phyloP scores from a whole-genome alignment of 2,888 invertebrate species.

The Stenoptilia bipunctidactyla region DNA sequence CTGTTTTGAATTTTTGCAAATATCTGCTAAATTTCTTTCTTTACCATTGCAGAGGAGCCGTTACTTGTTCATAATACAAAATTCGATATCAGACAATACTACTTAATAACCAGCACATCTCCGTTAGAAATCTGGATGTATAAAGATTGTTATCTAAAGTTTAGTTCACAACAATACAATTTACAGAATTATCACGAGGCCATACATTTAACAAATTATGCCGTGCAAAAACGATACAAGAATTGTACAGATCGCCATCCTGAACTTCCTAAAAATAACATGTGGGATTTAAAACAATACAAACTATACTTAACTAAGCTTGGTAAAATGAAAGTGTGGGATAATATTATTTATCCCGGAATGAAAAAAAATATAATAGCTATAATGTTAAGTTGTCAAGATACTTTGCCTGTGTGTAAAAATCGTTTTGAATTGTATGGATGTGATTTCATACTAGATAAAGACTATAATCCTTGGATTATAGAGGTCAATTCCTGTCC shows the following conservation, averaged over 20 bases:
- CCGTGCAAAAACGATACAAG: conserved; percentile 84
- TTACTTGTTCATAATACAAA: conserved; percentile 86
- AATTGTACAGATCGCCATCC: conserved; percentile 63
- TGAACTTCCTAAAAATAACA: conserved; percentile 80
- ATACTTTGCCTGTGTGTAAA: conserved; percentile 75
- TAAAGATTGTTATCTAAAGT: conserved; percentile 85
- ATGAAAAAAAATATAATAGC: conserved; percentile 87
- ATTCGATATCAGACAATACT: conserved; percentile 93
- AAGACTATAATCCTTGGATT: conserved; percentile 88
- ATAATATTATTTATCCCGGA: conserved; percentile 82
- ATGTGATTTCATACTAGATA: conserved; percentile 91
- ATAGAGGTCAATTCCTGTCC: conserved; percentile 95
- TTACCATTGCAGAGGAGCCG: conserved; percentile 77
- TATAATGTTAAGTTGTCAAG: conserved; percentile 84
- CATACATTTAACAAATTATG: conserved; percentile 89
- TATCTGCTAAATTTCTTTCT: conserved; percentile 2
- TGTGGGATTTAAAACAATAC: conserved; percentile 86
- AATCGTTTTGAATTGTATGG: conserved; percentile 92
- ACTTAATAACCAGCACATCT: conserved; percentile 82
- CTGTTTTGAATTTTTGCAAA: not conserved
- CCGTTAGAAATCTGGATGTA: conserved; percentile 90
- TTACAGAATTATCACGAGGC: conserved; percentile 85
- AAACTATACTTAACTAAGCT: conserved; percentile 71
- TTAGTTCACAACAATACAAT: conserved; percentile 87
- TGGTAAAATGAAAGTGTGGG: conserved; percentile 76